Conservation (phyloP, 1,140 invertebrate genomes). For the Drosophila navojoa region DNA sequence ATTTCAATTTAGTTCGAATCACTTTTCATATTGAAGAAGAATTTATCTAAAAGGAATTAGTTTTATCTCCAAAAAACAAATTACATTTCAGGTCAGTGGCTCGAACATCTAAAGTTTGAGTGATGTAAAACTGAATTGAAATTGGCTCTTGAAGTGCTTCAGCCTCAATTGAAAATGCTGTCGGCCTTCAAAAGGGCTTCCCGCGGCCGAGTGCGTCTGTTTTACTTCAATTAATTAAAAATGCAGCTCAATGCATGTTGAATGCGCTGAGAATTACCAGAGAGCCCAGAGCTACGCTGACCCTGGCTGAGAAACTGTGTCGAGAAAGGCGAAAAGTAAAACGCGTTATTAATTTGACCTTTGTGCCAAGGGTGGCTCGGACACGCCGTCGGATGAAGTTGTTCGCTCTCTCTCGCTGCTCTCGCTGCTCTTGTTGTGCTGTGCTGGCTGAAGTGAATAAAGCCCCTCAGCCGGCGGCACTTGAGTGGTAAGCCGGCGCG, state of each 20-base stretch:
- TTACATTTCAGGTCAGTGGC: no score
- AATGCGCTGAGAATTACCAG: conserved; percentile 33
- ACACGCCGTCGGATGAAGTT: not conserved
- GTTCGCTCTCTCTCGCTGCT: conserved; percentile 10
- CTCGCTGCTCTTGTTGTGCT: conserved; percentile 5
- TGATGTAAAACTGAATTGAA: not conserved
- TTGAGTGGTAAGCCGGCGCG: conserved; percentile 51
- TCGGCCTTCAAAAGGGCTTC: conserved; percentile 35
- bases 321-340: conserved; percentile 45
- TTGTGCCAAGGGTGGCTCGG: conserved; percentile 17
- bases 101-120: not conserved
- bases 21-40: not conserved
- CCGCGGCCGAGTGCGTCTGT: conserved; percentile 34
- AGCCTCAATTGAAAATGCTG: conserved; percentile 28
- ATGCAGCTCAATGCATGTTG: conserved; percentile 50
- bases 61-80: no score
- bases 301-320: conserved; percentile 45
- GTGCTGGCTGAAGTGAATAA: conserved; percentile 32
- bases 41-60: not conserved
- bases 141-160: conserved; percentile 36
- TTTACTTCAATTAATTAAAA: conserved; percentile 57
- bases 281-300: conserved; percentile 23
- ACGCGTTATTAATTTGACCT: conserved; percentile 48
- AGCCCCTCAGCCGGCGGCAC: conserved; percentile 30
- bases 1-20: no score